Evolutionary conservation across 2,113 vertebrate species (phyloP), one percentile per base, ranked within the genome.

Genomic region (Aviceda subcristata): DNA sequence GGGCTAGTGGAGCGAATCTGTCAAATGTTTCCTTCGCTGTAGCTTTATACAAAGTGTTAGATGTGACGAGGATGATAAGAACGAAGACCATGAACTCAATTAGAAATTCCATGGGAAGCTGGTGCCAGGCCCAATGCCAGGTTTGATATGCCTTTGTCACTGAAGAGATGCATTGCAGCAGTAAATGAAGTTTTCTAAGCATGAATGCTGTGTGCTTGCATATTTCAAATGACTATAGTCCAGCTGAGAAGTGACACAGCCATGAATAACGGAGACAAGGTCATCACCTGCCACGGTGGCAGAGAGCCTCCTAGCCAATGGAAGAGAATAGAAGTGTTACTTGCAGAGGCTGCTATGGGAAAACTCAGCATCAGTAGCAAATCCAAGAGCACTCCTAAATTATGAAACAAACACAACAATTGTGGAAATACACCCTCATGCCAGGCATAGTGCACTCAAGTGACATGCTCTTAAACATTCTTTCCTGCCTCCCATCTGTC

Each of bases 181-280:
- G 81, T 88, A 97, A 93, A 90, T 76, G 81, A 93, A 95, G 75
- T 95, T 96, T 97, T 90, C 88, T 94, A 88, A 88, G 95, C 38
- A 38, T 93, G 94, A 92, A 90, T 94, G 90, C 85, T 93, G 81
- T 0, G 5, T 94, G 90, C 56, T 96, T 96, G 94, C 46, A 27
- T 94, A 90, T 97, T 96, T 97, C 88, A 90, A 79, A 93, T 77
- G 5, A 55, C 88, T 95, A 27, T n/a, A 92, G 85, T 94, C 90
- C 95, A 97, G 90, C 88, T 96, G 96, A 97, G 90, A 93, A 92
- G 46, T 90, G 95, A 93, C 82, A 94, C 26, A 53, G 86, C 78
- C 88, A 59, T 93, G 95, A 97, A 94, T 91, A 96, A 88, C 0
- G 0, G 71, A 94, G 93, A 88, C 88, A 95, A 95, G 97, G 96